Evolutionary conservation across 2,113 vertebrate genomes (phyloP).

Genomic region (Gallinago paraguaiae): DNA sequence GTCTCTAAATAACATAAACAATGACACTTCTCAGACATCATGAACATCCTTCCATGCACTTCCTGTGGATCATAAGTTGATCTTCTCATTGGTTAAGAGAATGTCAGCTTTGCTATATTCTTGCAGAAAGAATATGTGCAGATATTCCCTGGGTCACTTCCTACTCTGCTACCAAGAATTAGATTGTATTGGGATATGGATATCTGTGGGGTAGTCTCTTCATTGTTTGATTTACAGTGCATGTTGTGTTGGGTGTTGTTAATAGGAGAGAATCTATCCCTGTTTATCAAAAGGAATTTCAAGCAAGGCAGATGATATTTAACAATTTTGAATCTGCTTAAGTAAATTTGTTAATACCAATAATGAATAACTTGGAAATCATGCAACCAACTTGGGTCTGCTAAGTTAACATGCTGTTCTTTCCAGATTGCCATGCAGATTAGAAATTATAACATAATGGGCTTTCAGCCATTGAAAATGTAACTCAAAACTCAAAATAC

Average conservation of each 20-base stretch:
- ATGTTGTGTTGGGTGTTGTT: background rate
- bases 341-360: background rate
- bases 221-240: background rate
- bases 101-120: background rate
- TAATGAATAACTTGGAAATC: background rate
- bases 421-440: background rate
- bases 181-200: background rate
- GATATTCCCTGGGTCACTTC: background rate
- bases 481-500: background rate
- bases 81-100: background rate
- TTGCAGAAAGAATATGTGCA: background rate
- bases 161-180: background rate
- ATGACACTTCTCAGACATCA: background rate
- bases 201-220: background rate
- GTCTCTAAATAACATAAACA: background rate
- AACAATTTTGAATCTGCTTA: background rate
- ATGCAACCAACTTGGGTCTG: background rate
- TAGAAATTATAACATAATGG: background rate
- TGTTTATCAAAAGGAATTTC: background rate
- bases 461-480: background rate
- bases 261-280: background rate
- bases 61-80: background rate
- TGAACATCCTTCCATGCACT: background rate
- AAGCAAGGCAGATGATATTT: background rate
- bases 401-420: background rate